phyloP scores from a whole-genome alignment of 2,797 vertebrate genomes.

The Tapera naevia region DNA sequence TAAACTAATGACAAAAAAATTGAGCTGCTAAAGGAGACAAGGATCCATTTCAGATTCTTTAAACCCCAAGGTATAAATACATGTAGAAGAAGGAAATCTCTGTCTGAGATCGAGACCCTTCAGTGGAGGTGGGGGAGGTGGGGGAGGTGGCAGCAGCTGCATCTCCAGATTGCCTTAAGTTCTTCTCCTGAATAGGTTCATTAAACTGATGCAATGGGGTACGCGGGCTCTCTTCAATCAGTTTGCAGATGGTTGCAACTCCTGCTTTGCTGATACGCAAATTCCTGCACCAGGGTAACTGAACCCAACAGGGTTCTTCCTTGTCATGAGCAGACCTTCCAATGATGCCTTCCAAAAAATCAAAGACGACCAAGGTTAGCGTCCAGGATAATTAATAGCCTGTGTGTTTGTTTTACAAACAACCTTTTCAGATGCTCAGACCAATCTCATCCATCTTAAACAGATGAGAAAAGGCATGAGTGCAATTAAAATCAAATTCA shows the following conservation, averaged over 20 bases:
- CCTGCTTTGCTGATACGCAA: not conserved
- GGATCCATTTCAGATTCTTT: not conserved
- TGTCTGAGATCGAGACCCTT: not conserved
- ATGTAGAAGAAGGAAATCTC: rapidly evolving
- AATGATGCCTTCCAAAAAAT: not conserved
- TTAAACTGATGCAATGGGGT: not conserved
- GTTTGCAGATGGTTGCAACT: not conserved
- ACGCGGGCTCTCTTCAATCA: not conserved
- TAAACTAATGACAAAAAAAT: not conserved
- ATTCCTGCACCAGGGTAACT: not conserved
- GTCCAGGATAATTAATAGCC: conserved; percentile 3
- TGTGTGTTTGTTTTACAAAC: conserved; percentile 18
- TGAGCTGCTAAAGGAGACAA: not conserved
- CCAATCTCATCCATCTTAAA: conserved; percentile 24
- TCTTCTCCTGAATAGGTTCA: not conserved
- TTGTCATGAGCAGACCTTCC: not conserved
- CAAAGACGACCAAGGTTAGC: not conserved
- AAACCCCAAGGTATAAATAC: not conserved
- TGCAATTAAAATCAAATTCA: conserved; percentile 4
- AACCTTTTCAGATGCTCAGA: not conserved
- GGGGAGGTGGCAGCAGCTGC: rapidly evolving
- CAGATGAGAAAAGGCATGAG: not conserved
- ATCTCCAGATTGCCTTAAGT: not conserved
- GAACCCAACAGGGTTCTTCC: not conserved
- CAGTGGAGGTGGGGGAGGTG: not conserved